Conservation (phyloP, 2,888 invertebrate genomes). For the Eurytoma californica region DNA sequence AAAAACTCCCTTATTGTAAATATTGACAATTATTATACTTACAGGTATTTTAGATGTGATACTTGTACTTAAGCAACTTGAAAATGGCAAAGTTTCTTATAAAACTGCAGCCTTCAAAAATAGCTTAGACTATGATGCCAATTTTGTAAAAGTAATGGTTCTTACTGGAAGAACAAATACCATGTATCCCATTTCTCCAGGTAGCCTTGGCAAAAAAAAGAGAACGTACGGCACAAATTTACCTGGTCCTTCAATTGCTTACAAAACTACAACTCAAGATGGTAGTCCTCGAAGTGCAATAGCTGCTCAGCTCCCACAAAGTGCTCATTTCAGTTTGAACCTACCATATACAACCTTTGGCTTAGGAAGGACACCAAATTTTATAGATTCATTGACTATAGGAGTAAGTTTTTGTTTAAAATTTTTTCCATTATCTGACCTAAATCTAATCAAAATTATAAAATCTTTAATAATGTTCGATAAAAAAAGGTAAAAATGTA, state of each 20-base stretch:
- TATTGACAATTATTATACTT: conserved; percentile 5
- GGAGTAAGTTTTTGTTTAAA: conserved; percentile 77
- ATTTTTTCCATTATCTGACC: background rate
- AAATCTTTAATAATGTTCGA: background rate
- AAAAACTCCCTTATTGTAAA: background rate
- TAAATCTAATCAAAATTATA: background rate
- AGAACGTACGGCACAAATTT: conserved; percentile 92
- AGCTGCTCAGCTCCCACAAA: conserved; percentile 93
- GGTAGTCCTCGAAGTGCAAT: conserved; percentile 87
- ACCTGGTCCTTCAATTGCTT: conserved; percentile 92
- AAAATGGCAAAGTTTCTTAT: conserved; percentile 68
- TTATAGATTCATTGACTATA: conserved; percentile 92
- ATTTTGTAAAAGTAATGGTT: conserved; percentile 96
- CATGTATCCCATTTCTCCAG: conserved; percentile 82
- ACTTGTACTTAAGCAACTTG: conserved; percentile 77
- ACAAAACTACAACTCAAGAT: conserved; percentile 92
- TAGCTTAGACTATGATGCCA: conserved; percentile 93
- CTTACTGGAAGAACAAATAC: conserved; percentile 88
- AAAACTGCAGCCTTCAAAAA: conserved; percentile 89
- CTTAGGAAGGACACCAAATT: conserved; percentile 97
- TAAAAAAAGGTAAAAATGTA: background rate
- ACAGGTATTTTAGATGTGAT: conserved; percentile 87
- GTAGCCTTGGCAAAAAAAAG: conserved; percentile 85
- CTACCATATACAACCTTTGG: conserved; percentile 97
- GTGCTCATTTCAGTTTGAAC: conserved; percentile 94